Conservation (phyloP, 2,888 invertebrate species). For the Agrochola lychnidis region DNA sequence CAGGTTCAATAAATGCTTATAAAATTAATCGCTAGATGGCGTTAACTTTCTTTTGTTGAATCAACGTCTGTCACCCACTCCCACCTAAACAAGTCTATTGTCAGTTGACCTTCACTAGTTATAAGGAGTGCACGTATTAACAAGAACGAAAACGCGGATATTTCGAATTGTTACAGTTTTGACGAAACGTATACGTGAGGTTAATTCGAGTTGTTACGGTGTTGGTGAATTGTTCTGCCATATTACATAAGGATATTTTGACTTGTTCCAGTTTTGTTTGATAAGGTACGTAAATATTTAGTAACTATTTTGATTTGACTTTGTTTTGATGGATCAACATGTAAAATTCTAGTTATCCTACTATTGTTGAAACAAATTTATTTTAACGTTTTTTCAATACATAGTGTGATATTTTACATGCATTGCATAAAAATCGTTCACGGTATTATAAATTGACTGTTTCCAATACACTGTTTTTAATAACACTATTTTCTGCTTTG, state of each 20-base stretch:
- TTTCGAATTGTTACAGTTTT: too few relatives aligned
- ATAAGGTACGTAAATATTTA: not conserved
- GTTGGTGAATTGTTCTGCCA: too few relatives aligned
- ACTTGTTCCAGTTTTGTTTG: too few relatives aligned
- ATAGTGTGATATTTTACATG: not conserved
- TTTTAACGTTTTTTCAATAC: constrained; percentile 1
- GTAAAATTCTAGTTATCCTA: not conserved
- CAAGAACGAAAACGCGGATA: too few relatives aligned
- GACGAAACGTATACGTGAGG: too few relatives aligned
- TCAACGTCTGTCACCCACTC: not conserved
- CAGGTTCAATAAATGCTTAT: not conserved
- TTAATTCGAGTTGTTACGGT: too few relatives aligned
- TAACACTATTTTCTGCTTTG: not conserved
- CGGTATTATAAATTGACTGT: not conserved
- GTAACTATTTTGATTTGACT: constrained; percentile 4
- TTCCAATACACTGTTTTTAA: not conserved
- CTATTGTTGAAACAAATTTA: not conserved
- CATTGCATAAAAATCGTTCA: not conserved
- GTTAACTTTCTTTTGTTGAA: constrained; percentile 3
- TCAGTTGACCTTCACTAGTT: too few relatives aligned
- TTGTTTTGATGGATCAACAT: constrained; percentile 10
- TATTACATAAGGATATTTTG: too few relatives aligned
- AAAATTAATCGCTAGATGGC: not conserved
- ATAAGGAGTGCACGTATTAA: too few relatives aligned
- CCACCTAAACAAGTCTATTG: too few relatives aligned